Conservation (phyloP, 1,140 invertebrate genomes). For the Aleiodes sp. region DNA sequence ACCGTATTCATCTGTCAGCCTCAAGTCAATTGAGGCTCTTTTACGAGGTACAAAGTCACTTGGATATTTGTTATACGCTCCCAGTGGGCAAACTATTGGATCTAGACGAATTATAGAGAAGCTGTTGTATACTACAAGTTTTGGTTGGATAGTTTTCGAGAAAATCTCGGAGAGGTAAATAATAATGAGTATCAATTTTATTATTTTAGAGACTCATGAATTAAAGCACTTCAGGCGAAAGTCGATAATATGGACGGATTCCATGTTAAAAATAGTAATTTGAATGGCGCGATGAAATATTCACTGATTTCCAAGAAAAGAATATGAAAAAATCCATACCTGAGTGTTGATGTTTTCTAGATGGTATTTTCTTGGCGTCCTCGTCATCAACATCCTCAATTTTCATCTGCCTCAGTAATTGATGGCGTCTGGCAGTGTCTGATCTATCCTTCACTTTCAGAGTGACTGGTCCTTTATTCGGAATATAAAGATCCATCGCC, state of each 20-base stretch:
- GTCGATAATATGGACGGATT: too few species aligned
- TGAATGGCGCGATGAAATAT: too few species aligned
- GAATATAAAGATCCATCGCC: slow-evolving; percentile 77
- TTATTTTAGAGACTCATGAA: too few species aligned
- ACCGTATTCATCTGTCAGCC: slow-evolving; percentile 56
- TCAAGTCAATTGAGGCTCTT: slow-evolving; percentile 60
- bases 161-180: too few species aligned
- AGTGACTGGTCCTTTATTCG: slow-evolving; percentile 73
- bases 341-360: slow-evolving; percentile 24
- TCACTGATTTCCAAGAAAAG: neutral
- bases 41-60: slow-evolving; percentile 60
- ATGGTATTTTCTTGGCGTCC: slow-evolving; percentile 31
- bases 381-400: slow-evolving; percentile 65
- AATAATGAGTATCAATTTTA: too few species aligned
- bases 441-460: slow-evolving; percentile 74
- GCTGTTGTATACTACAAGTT: neutral
- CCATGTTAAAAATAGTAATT: too few species aligned
- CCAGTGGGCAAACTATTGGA: slow-evolving; percentile 31
- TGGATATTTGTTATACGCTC: slow-evolving; percentile 56
- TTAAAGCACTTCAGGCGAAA: too few species aligned
- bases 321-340: slow-evolving; percentile 17
- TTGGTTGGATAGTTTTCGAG: neutral
- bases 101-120: slow-evolving; percentile 23
- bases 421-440: slow-evolving; percentile 77
- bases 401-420: slow-evolving; percentile 77